These are phyloP conservation scores for Anhinga anhinga DNA, from an alignment of 2,113 vertebrate species.

Conservation along the genomic window DNA sequence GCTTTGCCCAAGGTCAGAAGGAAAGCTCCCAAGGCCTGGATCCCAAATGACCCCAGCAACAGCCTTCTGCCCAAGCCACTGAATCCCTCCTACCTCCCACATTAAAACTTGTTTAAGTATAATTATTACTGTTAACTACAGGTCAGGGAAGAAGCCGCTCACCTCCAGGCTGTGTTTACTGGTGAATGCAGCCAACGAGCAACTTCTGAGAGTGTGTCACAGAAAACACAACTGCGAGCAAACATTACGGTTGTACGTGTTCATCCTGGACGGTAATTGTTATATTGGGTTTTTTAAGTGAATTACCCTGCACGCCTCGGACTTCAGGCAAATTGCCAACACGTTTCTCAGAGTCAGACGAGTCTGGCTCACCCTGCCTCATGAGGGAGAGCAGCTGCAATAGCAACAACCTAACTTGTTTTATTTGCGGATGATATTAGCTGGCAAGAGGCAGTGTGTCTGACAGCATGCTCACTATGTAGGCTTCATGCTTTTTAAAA, in stretches of 20 bases:
- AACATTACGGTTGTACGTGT: not conserved
- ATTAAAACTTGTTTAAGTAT: not conserved
- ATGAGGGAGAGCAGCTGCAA: conserved; percentile 7
- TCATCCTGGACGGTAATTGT: not conserved
- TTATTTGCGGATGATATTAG: not conserved
- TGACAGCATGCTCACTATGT: not conserved
- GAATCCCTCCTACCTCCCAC: not conserved
- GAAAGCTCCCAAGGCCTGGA: not conserved
- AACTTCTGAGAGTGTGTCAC: not conserved
- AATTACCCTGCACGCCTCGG: not conserved
- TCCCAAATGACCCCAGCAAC: not conserved
- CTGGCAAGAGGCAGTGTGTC: not conserved
- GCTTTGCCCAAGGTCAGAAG: not conserved
- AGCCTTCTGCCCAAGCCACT: not conserved
- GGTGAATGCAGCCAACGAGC: not conserved
- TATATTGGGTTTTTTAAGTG: not conserved
- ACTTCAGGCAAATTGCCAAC: not conserved
- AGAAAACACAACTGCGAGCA: not conserved
- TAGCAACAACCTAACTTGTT: not conserved
- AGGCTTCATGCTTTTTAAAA: not conserved
- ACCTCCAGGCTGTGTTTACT: not conserved
- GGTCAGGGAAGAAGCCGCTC: not conserved
- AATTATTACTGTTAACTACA: not conserved
- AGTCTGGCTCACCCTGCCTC: not conserved
- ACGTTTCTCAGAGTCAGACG: not conserved